Conservation (phyloP, 2,113 vertebrate genomes). For the Percopsis transmontana region DNA sequence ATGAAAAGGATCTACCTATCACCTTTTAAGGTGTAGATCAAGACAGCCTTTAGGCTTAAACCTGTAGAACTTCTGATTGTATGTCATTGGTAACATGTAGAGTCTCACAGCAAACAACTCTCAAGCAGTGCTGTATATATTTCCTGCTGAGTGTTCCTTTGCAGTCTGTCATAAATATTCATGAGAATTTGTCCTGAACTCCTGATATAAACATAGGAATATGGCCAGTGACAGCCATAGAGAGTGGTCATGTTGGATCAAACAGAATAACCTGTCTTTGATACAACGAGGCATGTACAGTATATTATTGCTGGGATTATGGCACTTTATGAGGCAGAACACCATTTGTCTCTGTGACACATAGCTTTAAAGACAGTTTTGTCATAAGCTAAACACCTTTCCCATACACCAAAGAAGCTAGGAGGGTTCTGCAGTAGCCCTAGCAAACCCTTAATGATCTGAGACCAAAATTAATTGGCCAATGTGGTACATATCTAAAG, state of each 20-base stretch:
- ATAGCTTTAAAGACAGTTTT: constrained; percentile 17
- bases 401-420: constrained; percentile 21
- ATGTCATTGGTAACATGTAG: constrained; percentile 68
- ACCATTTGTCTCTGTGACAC: constrained; percentile 20
- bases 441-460: constrained; percentile 1
- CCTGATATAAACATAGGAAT: constrained; percentile 73
- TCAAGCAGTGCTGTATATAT: constrained; percentile 64
- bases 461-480: background rate
- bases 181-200: constrained; percentile 59
- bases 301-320: constrained; percentile 59
- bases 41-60: constrained; percentile 49
- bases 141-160: constrained; percentile 66
- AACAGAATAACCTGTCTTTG: constrained; percentile 70
- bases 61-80: constrained; percentile 54
- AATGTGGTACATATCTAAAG: background rate
- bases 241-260: constrained; percentile 67
- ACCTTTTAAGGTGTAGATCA: constrained; percentile 24
- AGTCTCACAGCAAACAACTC: constrained; percentile 67
- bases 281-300: constrained; percentile 53
- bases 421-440: constrained; percentile 11
- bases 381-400: constrained; percentile 18
- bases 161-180: constrained; percentile 70
- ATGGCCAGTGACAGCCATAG: constrained; percentile 69
- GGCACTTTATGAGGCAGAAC: constrained; percentile 39
- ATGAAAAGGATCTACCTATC: constrained; percentile 2